phyloP scores from a whole-genome alignment of 2,888 invertebrate genomes.

The Eledone cirrhosa region DNA sequence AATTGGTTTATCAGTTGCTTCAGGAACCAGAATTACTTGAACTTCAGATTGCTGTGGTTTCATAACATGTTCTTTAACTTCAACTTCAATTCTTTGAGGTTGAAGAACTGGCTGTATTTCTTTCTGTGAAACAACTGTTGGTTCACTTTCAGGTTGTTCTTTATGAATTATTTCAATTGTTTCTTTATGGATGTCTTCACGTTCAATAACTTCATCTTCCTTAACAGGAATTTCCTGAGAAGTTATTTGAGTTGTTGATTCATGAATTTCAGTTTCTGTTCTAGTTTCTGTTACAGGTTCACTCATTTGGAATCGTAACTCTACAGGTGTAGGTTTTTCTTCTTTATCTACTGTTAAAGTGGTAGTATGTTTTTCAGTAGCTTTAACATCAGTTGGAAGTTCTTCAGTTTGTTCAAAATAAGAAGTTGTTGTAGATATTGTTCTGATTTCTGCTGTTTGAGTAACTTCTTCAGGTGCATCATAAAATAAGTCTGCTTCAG shows the following conservation, averaged over 20 bases:
- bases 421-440: constrained; percentile 42
- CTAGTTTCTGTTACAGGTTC: constrained; percentile 42
- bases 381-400: constrained; percentile 42
- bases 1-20: constrained; percentile 25
- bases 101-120: constrained; percentile 39
- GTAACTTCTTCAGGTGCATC: constrained; percentile 40
- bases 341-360: constrained; percentile 48
- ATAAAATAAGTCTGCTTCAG: constrained; percentile 48
- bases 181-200: constrained; percentile 52
- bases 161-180: constrained; percentile 59
- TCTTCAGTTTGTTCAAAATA: constrained; percentile 47
- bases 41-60: constrained; percentile 44
- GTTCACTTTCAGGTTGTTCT: constrained; percentile 43
- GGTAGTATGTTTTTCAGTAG: constrained; percentile 46
- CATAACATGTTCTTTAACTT: constrained; percentile 53
- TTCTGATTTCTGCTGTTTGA: constrained; percentile 21
- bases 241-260: constrained; percentile 50
- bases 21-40: constrained; percentile 30
- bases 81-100: constrained; percentile 56
- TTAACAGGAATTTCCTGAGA: constrained; percentile 51
- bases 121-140: constrained; percentile 37
- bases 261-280: constrained; percentile 43
- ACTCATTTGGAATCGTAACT: constrained; percentile 46
- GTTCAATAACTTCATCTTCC: constrained; percentile 32
- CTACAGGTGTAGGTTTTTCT: constrained; percentile 46